phyloP scores from a whole-genome alignment of 2,888 invertebrate species.

The Exephanes ischioxanthus region DNA sequence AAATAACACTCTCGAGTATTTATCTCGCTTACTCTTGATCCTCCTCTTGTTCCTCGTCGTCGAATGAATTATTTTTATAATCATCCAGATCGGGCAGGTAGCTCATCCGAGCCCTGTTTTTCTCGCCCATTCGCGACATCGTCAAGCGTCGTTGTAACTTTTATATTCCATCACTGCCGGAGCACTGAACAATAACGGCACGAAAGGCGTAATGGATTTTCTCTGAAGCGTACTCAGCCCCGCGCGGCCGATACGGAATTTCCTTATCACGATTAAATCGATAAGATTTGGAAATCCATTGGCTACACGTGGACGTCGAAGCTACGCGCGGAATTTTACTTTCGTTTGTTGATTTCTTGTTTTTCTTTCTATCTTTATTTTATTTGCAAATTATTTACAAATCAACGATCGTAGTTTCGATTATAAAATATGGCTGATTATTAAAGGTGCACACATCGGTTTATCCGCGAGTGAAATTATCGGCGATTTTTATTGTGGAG shows the following conservation, averaged over 20 bases:
- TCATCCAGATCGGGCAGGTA: conserved; percentile 56
- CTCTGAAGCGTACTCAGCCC: conserved; percentile 14
- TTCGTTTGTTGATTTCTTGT: not conserved
- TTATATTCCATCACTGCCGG: conserved; percentile 1
- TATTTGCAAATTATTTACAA: not conserved
- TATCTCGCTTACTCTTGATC: conserved; percentile 53
- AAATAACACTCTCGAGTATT: not conserved
- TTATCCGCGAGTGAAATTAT: not conserved
- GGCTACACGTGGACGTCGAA: not conserved
- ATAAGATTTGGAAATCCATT: conserved; percentile 59
- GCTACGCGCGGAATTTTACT: not conserved
- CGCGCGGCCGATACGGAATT: conserved; percentile 37
- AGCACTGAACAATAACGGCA: conserved; percentile 24
- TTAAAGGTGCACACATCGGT: not conserved
- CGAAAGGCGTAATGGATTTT: conserved; percentile 34
- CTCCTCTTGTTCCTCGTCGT: conserved; percentile 62
- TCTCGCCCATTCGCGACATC: conserved; percentile 39
- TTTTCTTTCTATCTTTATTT: not conserved
- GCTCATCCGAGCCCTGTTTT: conserved; percentile 42
- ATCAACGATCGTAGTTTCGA: not conserved
- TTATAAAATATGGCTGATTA: not conserved
- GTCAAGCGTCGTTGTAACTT: conserved; percentile 6
- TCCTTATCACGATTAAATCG: conserved; percentile 61
- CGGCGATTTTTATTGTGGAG: not conserved
- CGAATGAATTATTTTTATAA: conserved; percentile 48